Percentiles rank a stretch among this genome's conserved stretches.
phyloP scores from a whole-genome alignment of 2,113 vertebrate species.

The Argyrosomus japonicus region DNA sequence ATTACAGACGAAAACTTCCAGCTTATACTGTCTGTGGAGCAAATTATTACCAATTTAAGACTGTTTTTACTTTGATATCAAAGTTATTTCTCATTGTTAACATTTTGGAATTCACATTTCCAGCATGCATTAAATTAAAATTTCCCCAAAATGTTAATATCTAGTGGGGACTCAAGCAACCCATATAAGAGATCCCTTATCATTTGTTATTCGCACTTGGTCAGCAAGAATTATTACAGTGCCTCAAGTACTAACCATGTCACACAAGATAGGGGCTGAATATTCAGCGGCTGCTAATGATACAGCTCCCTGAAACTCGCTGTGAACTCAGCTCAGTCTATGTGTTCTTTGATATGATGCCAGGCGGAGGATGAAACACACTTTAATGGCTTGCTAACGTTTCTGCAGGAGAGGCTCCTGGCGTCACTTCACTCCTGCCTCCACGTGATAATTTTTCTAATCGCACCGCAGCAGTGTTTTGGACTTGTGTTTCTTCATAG shows the following conservation, averaged over 20 bases:
- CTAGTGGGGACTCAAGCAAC: not conserved
- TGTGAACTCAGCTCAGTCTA: constrained; percentile 41
- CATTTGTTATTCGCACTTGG: not conserved
- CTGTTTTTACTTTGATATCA: not conserved
- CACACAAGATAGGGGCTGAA: constrained; percentile 24
- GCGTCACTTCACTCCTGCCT: constrained; percentile 31
- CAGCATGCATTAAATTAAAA: not conserved
- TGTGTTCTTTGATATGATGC: constrained; percentile 60
- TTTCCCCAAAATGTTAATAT: too few relatives aligned
- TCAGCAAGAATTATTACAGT: constrained; percentile 1
- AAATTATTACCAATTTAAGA: constrained; percentile 4
- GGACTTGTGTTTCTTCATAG: not conserved
- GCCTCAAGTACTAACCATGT: not conserved
- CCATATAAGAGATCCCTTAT: not conserved
- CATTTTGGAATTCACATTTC: not conserved
- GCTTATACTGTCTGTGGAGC: not conserved
- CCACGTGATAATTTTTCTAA: constrained; percentile 16
- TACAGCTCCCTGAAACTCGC: constrained; percentile 6
- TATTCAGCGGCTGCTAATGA: constrained; percentile 52
- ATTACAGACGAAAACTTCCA: not conserved
- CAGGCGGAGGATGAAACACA: constrained; percentile 53
- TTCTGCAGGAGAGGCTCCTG: constrained; percentile 26
- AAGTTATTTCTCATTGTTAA: not conserved
- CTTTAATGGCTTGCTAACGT: constrained; percentile 34
- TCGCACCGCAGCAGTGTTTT: constrained; percentile 17